phyloP scores from a whole-genome alignment of 2,113 vertebrate species.

The Petaurus breviceps region DNA sequence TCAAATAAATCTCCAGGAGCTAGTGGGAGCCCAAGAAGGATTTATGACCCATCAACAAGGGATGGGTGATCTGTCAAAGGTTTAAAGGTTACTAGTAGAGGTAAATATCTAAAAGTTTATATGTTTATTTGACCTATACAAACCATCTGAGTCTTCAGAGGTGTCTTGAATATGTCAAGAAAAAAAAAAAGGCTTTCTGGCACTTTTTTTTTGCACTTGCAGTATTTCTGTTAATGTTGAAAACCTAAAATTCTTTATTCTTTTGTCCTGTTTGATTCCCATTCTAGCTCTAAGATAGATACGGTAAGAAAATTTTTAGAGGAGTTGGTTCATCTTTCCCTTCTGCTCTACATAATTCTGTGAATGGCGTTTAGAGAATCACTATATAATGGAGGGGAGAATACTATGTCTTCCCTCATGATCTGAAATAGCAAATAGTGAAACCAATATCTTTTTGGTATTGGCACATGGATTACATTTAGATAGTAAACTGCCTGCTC shows the following conservation, averaged over 20 bases:
- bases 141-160: neutral
- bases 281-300: neutral
- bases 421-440: neutral
- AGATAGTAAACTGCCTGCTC: neutral
- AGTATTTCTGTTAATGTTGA: neutral
- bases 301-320: neutral
- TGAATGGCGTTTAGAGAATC: neutral
- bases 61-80: neutral
- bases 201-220: neutral
- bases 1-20: slow-evolving; percentile 13
- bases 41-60: neutral
- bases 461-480: neutral
- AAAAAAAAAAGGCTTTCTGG: neutral
- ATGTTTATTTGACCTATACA: slow-evolving; percentile 21
- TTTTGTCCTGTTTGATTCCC: neutral
- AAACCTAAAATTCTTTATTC: neutral
- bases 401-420: neutral
- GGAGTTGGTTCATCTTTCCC: neutral
- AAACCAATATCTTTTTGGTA: neutral
- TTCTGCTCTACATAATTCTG: neutral
- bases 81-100: neutral
- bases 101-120: slow-evolving; percentile 19
- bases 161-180: slow-evolving; percentile 35
- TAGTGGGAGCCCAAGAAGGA: neutral
- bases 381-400: neutral